phyloP scores from a whole-genome alignment of 2,888 invertebrate species.

The Patella depressa region DNA sequence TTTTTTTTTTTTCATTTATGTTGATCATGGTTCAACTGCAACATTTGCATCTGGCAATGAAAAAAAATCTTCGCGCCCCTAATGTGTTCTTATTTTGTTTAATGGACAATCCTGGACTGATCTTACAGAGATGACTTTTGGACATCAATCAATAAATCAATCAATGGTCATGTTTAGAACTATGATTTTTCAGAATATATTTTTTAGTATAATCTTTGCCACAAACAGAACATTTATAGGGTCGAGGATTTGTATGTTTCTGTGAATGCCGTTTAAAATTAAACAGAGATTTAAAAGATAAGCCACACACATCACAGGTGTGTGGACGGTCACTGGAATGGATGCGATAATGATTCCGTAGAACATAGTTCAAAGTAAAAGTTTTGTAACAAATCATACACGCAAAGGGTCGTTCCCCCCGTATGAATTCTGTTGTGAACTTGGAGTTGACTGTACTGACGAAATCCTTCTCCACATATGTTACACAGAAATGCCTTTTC shows the following conservation, averaged over 20 bases:
- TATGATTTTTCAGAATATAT: constrained; percentile 19
- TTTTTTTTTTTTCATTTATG: too few species aligned
- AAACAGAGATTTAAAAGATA: constrained; percentile 1
- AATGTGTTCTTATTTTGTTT: too few species aligned
- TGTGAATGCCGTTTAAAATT: constrained; percentile 21
- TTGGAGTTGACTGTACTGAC: constrained; percentile 19
- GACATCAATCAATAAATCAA: too few species aligned
- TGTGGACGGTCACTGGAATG: constrained; percentile 11
- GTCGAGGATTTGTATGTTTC: constrained; percentile 17
- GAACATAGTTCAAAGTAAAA: constrained; percentile 13
- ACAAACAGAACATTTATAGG: constrained; percentile 12
- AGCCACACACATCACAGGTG: constrained; percentile 5
- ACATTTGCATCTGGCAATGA: too few species aligned
- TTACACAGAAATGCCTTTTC: too few species aligned
- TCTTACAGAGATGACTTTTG: too few species aligned
- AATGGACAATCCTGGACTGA: too few species aligned
- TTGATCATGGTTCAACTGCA: too few species aligned
- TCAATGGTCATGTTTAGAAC: too few species aligned
- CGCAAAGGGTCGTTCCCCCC: constrained; percentile 13
- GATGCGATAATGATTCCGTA: constrained; percentile 15
- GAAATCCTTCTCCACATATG: constrained; percentile 18
- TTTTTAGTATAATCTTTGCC: constrained; percentile 14
- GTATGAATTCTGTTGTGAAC: constrained; percentile 17
- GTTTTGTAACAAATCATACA: constrained; percentile 18
- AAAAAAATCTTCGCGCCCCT: too few species aligned